Evolutionary conservation across 2,113 vertebrate species (phyloP), one percentile per base, ranked within the genome.

Genomic region (Nothobranchius kuhntae): DNA sequence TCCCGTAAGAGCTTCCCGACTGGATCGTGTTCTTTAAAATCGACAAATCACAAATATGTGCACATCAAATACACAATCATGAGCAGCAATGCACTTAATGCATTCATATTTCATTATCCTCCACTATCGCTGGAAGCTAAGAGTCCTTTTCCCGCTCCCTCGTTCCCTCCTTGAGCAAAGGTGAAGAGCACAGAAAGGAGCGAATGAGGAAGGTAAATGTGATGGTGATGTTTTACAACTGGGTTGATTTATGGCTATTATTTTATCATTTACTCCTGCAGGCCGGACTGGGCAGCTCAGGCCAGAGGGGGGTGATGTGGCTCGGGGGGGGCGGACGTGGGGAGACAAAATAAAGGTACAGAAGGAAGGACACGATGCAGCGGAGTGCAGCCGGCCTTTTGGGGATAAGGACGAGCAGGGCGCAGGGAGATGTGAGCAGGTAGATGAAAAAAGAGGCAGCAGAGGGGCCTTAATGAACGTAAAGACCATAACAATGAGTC

Each of bases 231-330:
- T 82, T 87, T 90, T 89, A 84, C 85, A 89, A 77, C 85, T 84
- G 75, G 68, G 65, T 75, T 91, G 87, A 90, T 91, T 90, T 85
- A 89, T 89, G 76, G 76, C 67, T 74, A 82, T 89, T 85, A 85
- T 81, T 89, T 85, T 71, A 82, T 80, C 67, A 86, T 87, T 86
- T 87, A 76, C 75, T 83, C 68, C 69, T 50, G 60, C 40, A 7
- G 38, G 72, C 60, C 69, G 48, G 64, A 73, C 62, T 63, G 79
- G 86, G 76, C 72, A 54, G 67, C 71, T 69, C 44, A 30, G 53
- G 62, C 78, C 47, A 3, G 65, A 70, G 60, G 47, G 65, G 48
- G 36, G 21, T 6, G n/a, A 14, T 42, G 9, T 30, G 30, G 30
- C 30, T 42, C 4, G 13, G 44, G 9, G 48, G 46, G 44, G 53